Conservation (phyloP, 2,888 invertebrate species). For the Folsomia manolachei region DNA sequence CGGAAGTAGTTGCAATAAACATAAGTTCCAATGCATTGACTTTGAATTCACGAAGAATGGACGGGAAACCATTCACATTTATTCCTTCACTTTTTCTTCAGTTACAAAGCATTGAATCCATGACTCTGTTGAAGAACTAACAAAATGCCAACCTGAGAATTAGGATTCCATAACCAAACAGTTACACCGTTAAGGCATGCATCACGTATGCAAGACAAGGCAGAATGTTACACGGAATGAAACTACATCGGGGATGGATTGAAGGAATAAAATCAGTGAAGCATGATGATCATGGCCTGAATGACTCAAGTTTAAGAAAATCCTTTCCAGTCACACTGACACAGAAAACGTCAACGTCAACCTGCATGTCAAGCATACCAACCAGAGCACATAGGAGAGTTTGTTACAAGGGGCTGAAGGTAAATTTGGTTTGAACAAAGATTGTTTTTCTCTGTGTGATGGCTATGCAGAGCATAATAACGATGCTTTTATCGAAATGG, state of each 20-base stretch:
- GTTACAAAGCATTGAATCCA: too few species aligned
- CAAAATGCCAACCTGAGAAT: neutral
- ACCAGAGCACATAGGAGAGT: too few species aligned
- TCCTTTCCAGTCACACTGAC: too few species aligned
- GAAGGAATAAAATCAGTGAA: neutral
- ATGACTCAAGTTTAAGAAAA: neutral
- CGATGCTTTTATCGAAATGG: too few species aligned
- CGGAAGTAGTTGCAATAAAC: conserved; percentile 30
- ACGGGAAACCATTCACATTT: neutral
- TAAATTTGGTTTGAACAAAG: neutral
- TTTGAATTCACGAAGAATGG: conserved; percentile 24
- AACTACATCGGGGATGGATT: neutral
- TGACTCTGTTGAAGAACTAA: neutral
- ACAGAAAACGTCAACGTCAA: too few species aligned
- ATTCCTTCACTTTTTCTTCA: neutral
- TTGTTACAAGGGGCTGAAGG: too few species aligned
- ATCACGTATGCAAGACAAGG: too few species aligned
- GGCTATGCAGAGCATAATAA: too few species aligned
- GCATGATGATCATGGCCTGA: neutral
- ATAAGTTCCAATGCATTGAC: conserved; percentile 47
- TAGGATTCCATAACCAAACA: neutral
- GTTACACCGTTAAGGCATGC: neutral
- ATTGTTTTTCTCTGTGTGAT: neutral
- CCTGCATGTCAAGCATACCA: too few species aligned
- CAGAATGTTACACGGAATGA: too few species aligned